Conservation (phyloP, 2,113 vertebrate species). For the Otolemur garnettii region DNA sequence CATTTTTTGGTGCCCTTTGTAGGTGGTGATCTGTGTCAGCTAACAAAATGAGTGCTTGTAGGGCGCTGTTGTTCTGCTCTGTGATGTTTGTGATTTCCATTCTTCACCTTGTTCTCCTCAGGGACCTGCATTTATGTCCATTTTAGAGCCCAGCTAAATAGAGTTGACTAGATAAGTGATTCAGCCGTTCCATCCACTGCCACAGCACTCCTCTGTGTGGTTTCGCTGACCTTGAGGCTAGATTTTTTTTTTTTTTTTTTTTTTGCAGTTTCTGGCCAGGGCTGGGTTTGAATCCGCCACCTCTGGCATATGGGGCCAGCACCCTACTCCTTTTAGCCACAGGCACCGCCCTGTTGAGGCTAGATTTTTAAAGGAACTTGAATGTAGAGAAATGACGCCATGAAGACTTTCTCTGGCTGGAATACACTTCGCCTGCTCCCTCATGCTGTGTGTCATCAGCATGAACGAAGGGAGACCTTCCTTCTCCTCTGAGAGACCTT, state of each 20-base stretch:
- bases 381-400: neutral
- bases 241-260: too few species aligned
- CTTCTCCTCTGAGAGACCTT: neutral
- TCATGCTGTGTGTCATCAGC: too few species aligned
- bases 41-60: neutral
- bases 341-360: too few species aligned
- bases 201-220: neutral
- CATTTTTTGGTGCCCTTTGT: too few species aligned
- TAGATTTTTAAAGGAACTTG: constrained; percentile 5
- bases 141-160: neutral
- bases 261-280: too few species aligned
- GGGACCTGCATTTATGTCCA: neutral
- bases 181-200: neutral
- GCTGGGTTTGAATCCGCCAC: too few species aligned
- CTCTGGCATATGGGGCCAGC: too few species aligned
- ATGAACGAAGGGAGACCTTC: neutral
- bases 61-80: neutral
- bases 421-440: neutral
- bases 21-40: neutral
- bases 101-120: constrained; percentile 16
- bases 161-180: neutral
- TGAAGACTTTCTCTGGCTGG: neutral
- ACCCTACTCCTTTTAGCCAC: too few species aligned
- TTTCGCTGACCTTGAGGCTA: neutral
- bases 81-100: neutral